Conservation (phyloP, 2,888 invertebrate species). For the Chrysolina americana region DNA sequence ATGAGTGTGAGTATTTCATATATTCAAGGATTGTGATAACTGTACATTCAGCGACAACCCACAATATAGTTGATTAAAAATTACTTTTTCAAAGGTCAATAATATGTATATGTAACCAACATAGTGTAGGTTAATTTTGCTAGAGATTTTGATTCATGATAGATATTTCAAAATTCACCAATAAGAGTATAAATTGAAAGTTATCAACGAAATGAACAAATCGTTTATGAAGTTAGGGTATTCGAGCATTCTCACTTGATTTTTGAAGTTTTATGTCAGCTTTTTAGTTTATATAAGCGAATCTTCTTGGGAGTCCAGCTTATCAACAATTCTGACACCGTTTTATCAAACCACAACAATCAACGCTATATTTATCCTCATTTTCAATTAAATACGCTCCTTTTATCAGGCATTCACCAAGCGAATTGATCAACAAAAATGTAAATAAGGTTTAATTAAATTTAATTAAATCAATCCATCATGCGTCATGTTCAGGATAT, state of each 20-base stretch:
- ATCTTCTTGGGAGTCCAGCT: neutral
- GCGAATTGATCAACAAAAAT: constrained; percentile 50
- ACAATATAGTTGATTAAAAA: too few relatives aligned
- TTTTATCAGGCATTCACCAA: constrained; percentile 38
- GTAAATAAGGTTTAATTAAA: constrained; percentile 53
- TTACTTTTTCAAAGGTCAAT: too few relatives aligned
- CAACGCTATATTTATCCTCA: neutral
- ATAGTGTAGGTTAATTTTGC: too few relatives aligned
- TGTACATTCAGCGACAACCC: too few relatives aligned
- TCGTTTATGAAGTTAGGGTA: neutral
- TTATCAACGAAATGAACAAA: neutral
- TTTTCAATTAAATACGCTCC: constrained; percentile 34
- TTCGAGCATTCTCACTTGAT: neutral
- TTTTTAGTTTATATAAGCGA: too few relatives aligned
- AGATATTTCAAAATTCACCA: neutral
- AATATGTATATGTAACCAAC: too few relatives aligned
- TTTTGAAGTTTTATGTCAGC: neutral
- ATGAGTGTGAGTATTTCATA: too few relatives aligned
- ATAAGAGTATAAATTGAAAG: neutral
- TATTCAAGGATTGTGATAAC: too few relatives aligned
- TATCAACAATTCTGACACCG: neutral
- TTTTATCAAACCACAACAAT: constrained; percentile 3
- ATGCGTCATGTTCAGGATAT: constrained; percentile 39
- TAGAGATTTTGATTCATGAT: too few relatives aligned
- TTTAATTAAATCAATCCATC: constrained; percentile 50